Conservation (phyloP, 2,797 vertebrate species). For the Menidia menidia region DNA sequence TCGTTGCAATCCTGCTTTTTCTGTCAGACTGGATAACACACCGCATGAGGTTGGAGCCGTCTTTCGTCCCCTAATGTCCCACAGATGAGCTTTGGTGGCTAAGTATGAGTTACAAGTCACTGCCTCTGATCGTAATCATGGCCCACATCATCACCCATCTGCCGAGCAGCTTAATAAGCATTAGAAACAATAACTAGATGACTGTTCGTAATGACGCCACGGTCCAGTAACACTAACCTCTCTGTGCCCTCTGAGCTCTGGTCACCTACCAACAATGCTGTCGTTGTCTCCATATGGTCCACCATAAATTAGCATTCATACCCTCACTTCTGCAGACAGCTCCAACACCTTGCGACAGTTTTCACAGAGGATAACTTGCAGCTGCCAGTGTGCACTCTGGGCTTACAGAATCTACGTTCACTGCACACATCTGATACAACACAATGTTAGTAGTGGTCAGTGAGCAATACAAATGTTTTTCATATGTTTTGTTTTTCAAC, state of each 20-base stretch:
- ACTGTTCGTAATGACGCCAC: slow-evolving; percentile 68
- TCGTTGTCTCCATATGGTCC: slow-evolving; percentile 70
- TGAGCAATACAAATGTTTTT: slow-evolving; percentile 5
- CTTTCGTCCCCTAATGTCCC: slow-evolving; percentile 61
- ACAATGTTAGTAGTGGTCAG: slow-evolving; percentile 6
- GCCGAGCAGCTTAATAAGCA: slow-evolving; percentile 78
- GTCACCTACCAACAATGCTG: slow-evolving; percentile 68
- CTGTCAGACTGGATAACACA: slow-evolving; percentile 15
- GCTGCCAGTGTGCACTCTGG: slow-evolving; percentile 23
- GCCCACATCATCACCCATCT: slow-evolving; percentile 82
- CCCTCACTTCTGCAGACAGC: slow-evolving; percentile 24
- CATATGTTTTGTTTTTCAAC: slow-evolving; percentile 1
- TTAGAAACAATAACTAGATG: slow-evolving; percentile 76
- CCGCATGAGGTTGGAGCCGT: slow-evolving; percentile 49
- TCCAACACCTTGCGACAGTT: slow-evolving; percentile 39
- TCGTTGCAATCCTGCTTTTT: slow-evolving; percentile 19
- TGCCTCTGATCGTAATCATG: slow-evolving; percentile 74
- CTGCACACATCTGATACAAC: slow-evolving; percentile 20
- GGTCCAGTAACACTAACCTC: slow-evolving; percentile 75
- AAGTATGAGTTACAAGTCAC: slow-evolving; percentile 78
- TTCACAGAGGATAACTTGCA: slow-evolving; percentile 39
- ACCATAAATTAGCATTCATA: slow-evolving; percentile 67
- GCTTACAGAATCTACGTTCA: slow-evolving; percentile 29
- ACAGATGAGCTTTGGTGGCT: slow-evolving; percentile 66
- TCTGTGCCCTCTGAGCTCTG: slow-evolving; percentile 67